Conservation (phyloP, 2,113 vertebrate species). For the Limanda limanda region DNA sequence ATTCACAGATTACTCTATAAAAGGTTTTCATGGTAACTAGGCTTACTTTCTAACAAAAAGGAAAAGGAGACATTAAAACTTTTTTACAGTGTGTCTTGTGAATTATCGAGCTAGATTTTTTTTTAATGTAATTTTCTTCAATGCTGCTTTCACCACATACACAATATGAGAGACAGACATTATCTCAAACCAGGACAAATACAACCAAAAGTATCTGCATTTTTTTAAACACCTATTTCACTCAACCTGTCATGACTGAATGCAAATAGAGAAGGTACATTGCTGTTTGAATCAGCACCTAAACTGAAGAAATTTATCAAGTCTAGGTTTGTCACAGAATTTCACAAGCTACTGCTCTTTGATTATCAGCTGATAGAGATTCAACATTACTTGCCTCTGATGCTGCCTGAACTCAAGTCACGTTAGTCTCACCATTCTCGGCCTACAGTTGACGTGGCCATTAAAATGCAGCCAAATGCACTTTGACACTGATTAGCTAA, state of each 20-base stretch:
- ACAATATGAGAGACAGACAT: neutral
- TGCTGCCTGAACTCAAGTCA: neutral
- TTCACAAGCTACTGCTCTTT: neutral
- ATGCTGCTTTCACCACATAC: neutral
- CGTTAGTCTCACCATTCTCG: no score
- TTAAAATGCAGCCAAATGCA: neutral
- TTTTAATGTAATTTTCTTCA: neutral
- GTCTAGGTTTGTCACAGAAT: neutral
- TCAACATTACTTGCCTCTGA: neutral
- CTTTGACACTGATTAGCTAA: neutral
- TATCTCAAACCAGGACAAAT: neutral
- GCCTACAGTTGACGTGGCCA: neutral
- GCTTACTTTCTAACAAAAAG: neutral
- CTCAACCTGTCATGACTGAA: neutral
- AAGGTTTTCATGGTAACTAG: neutral
- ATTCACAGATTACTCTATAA: neutral
- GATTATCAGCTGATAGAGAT: neutral
- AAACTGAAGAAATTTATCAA: neutral
- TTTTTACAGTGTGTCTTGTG: neutral
- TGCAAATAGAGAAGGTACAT: neutral
- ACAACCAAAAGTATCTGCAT: neutral
- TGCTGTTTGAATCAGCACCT: neutral
- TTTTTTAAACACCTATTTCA: neutral
- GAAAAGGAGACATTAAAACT: neutral
- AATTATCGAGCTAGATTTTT: neutral